A percentile compares a stretch with the other conserved stretches of the same genome.
Conservation (phyloP, 2,797 vertebrate species). For the Sciaenops ocellatus region DNA sequence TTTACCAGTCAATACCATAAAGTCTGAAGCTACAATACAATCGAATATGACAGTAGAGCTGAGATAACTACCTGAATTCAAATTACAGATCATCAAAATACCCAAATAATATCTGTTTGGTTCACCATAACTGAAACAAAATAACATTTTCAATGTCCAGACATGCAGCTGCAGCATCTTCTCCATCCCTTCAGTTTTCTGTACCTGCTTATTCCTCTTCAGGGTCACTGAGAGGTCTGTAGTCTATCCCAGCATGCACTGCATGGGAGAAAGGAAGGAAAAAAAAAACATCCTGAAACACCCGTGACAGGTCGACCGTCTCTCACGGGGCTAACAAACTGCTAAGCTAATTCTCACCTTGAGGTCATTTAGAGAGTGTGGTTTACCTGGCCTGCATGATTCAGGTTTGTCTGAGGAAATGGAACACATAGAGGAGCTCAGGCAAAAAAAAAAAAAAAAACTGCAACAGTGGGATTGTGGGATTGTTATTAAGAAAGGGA, state of each 20-base stretch:
- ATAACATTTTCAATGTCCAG: neutral
- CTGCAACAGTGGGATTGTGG: neutral
- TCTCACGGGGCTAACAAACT: conserved; percentile 3
- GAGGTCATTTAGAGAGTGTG: neutral
- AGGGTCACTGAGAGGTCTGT: conserved; percentile 30
- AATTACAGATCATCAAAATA: neutral
- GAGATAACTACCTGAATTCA: neutral
- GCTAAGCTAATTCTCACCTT: conserved; percentile 9
- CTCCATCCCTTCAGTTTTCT: conserved; percentile 7
- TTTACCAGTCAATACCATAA: neutral
- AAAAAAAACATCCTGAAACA: conserved; percentile 7
- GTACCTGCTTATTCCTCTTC: neutral
- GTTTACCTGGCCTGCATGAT: conserved; percentile 7
- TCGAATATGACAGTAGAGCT: neutral
- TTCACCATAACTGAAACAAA: neutral
- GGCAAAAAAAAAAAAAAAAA: neutral
- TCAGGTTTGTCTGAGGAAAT: neutral
- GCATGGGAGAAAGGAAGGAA: neutral
- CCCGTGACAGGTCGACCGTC: conserved; percentile 7
- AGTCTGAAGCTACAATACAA: neutral
- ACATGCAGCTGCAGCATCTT: neutral
- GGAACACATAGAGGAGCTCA: neutral
- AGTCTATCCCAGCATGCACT: conserved; percentile 28
- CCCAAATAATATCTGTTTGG: neutral
- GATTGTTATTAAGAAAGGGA: neutral